Evolutionary conservation across 2,888 invertebrate species (phyloP), one percentile per base, ranked within the genome.

Genomic region (Mylabris sibirica): DNA sequence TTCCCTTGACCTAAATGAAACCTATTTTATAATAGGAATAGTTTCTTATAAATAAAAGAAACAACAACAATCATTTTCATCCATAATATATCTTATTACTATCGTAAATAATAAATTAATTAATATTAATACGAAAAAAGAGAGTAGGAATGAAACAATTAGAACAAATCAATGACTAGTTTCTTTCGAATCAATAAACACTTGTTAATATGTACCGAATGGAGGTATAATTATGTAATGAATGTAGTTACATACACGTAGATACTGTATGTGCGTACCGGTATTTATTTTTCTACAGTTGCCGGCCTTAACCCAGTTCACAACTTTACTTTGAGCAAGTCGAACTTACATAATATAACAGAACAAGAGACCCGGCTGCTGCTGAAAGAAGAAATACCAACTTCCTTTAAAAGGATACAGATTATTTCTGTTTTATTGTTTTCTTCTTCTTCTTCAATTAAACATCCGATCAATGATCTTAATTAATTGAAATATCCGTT

Each of bases 251-350:
- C 41, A 59, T 26, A 57, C 62, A 71, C 63, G 59, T 30, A 30
- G 30, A 30, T 67, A 67, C n/a, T 20, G 20, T 49, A 49, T 68
- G 71, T 66, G 67, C 69, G 75, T 76, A 74, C 73, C 70, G 75
- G 77, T 74, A 77, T 78, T 76, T 76, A 78, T 76, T 79, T 78
- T 79, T 78, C 69, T 78, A 74, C 68, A 77, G 74, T 75, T 64
- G 80, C 72, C 79, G 80, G 78, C 82, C 82, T 82, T 81, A 81
- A 82, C 82, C 81, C 77, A 82, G 79, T 80, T 82, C 75, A 76
- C 75, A 75, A 74, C 76, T 49, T 78, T 73, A 78, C 79, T 81
- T 77, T 79, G 72, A 80, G 74, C 76, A 78, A 78, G 77, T 76
- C 72, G 70, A 70, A 76, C 75, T 81, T 80, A 79, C 78, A 79